These are phyloP conservation scores for Leucoptera coffeella DNA, from an alignment of 2,888 invertebrate species.

Conservation along the genomic window DNA sequence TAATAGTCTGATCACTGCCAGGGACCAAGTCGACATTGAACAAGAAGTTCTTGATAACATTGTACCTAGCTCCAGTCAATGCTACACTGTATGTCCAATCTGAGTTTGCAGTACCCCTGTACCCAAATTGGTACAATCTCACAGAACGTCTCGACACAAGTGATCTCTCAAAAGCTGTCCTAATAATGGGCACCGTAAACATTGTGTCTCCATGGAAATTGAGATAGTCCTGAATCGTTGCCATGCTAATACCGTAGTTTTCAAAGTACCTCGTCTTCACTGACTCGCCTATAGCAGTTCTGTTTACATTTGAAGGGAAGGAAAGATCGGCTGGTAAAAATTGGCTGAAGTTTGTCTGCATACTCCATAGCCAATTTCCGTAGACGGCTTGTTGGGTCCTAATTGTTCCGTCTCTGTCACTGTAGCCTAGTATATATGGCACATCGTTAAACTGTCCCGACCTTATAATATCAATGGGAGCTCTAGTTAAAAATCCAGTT, in stretches of 20 bases:
- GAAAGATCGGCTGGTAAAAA: slow-evolving; percentile 27
- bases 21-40: slow-evolving; percentile 20
- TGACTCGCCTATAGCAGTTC: slow-evolving; percentile 11
- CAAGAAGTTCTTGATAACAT: slow-evolving; percentile 25
- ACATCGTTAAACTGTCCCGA: slow-evolving; percentile 23
- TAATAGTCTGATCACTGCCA: slow-evolving; percentile 12
- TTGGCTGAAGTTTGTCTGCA: slow-evolving; percentile 25
- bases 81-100: slow-evolving; percentile 25
- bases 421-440: slow-evolving; percentile 26
- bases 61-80: slow-evolving; percentile 24
- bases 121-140: slow-evolving; percentile 24
- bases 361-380: slow-evolving; percentile 17
- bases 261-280: slow-evolving; percentile 25
- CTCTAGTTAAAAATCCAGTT: slow-evolving; percentile 19
- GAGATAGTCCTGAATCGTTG: slow-evolving; percentile 24
- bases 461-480: slow-evolving; percentile 21
- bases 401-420: slow-evolving; percentile 29
- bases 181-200: slow-evolving; percentile 20
- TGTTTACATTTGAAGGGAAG: slow-evolving; percentile 9
- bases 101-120: slow-evolving; percentile 19
- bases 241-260: slow-evolving; percentile 14
- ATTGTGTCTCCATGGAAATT: slow-evolving; percentile 31
- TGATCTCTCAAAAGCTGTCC: slow-evolving; percentile 22
- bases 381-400: slow-evolving; percentile 18
- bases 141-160: slow-evolving; percentile 17